These are phyloP conservation scores for Drosophila orosa DNA, from an alignment of 1,140 invertebrate genomes.

Conservation along the genomic window DNA sequence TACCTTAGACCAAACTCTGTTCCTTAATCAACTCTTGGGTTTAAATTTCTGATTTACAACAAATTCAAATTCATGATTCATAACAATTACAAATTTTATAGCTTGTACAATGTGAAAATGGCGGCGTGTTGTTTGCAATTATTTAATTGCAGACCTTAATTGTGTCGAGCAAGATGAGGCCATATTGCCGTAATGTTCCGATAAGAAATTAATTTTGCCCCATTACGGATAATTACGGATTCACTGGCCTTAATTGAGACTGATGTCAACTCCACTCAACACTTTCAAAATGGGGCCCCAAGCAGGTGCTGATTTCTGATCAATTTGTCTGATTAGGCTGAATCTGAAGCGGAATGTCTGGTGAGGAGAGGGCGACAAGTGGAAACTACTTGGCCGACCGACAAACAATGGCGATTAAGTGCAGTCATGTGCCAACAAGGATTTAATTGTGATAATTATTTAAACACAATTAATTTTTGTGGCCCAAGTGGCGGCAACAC, in stretches of 20 bases:
- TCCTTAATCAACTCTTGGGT: background rate
- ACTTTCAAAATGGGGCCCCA: constrained; percentile 7
- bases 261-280: constrained; percentile 44
- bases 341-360: background rate
- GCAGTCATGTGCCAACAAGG: constrained; percentile 45
- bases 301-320: constrained; percentile 36
- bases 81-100: constrained; percentile 30
- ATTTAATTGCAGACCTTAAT: constrained; percentile 32
- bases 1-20: background rate
- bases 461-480: constrained; percentile 45
- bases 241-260: constrained; percentile 35
- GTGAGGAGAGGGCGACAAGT: background rate
- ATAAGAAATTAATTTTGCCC: constrained; percentile 47
- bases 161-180: constrained; percentile 18
- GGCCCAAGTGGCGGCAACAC: background rate
- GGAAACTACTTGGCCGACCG: constrained; percentile 8
- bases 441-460: constrained; percentile 57
- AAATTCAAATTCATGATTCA: constrained; percentile 22
- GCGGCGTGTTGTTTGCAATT: constrained; percentile 11
- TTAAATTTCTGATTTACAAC: background rate
- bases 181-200: constrained; percentile 45
- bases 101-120: constrained; percentile 6
- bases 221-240: constrained; percentile 41
- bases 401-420: constrained; percentile 14
- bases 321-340: constrained; percentile 19